Percentiles rank a stretch among this genome's conserved stretches.
Conservation (phyloP, 2,888 invertebrate species). For the Pristionchus japonicus region DNA sequence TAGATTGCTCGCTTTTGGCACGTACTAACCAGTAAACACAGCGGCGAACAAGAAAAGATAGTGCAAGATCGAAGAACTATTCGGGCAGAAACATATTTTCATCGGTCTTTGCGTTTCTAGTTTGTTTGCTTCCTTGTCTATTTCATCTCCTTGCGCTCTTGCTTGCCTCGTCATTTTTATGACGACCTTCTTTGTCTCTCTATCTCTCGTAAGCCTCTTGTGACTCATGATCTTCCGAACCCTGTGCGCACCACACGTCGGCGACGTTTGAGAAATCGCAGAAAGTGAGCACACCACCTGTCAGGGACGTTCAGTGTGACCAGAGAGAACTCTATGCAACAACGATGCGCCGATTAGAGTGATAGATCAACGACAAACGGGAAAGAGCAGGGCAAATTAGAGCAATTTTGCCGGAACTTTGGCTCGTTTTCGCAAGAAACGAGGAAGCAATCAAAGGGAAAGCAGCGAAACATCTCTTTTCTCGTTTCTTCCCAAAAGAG, state of each 20-base stretch:
- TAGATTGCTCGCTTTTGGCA: background rate
- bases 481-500: background rate
- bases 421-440: background rate
- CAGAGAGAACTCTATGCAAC: background rate
- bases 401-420: background rate
- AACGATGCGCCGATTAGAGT: background rate
- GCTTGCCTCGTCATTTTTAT: background rate
- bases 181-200: background rate
- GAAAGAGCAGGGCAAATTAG: background rate
- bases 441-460: constrained; percentile 2
- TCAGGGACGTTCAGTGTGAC: no score
- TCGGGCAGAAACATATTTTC: background rate
- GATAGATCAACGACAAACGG: background rate
- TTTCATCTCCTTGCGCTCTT: background rate
- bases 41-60: background rate
- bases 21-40: background rate
- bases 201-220: background rate
- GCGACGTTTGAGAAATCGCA: background rate
- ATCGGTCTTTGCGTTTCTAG: background rate
- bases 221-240: background rate
- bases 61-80: background rate
- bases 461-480: background rate
- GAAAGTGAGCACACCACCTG: no score
- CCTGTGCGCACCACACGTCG: background rate
- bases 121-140: background rate